Evolutionary conservation across 2,797 vertebrate genomes (phyloP).

Genomic region (Micropoecilia bifurca): DNA sequence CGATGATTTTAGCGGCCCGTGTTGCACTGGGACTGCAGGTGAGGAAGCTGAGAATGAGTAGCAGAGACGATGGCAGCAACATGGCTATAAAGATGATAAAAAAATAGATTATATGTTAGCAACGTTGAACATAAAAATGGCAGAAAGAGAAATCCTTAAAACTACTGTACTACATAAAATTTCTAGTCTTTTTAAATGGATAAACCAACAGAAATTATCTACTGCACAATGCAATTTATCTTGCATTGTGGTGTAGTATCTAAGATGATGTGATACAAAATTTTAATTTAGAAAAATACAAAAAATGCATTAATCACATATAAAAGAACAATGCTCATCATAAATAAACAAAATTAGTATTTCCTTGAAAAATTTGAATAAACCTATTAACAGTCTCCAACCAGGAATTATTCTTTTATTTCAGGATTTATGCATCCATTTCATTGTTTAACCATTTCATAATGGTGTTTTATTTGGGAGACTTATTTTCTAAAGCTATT

Average conservation of each 20-base stretch:
- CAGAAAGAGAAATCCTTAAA: not conserved
- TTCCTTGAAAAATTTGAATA: not conserved
- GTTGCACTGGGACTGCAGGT: constrained; percentile 77
- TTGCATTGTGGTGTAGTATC: not conserved
- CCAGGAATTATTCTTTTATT: not conserved
- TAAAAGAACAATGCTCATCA: not conserved
- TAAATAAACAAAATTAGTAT: not conserved
- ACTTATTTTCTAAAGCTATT: too few relatives aligned
- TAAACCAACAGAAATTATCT: not conserved
- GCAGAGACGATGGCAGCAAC: constrained; percentile 83
- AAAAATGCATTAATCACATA: not conserved
- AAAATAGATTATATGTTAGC: not conserved
- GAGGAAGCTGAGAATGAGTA: constrained; percentile 82
- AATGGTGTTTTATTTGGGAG: not conserved
- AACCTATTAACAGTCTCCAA: not conserved
- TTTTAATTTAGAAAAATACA: not conserved
- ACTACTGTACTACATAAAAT: not conserved
- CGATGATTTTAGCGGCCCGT: constrained; percentile 92
- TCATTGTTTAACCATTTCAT: not conserved
- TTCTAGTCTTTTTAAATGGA: not conserved
- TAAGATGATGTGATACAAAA: not conserved
- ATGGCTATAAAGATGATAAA: constrained; percentile 85
- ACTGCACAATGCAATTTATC: not conserved
- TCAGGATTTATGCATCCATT: not conserved
- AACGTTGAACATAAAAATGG: not conserved